Evolutionary conservation across 2,113 vertebrate species (phyloP), one percentile per base, ranked within the genome.

Genomic region (Larimichthys polyactis): DNA sequence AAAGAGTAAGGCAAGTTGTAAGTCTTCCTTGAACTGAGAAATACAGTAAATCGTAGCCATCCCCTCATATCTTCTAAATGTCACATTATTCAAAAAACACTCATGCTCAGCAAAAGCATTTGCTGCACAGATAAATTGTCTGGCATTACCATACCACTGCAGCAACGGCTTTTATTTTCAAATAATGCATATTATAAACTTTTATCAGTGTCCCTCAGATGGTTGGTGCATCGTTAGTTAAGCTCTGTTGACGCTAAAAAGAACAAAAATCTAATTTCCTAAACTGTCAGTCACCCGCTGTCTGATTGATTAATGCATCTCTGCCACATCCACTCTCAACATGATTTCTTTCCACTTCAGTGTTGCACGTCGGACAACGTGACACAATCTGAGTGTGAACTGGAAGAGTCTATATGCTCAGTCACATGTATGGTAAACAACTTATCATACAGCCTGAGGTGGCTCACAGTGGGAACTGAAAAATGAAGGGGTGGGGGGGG

Each of bases 371-470:
- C 19, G 15, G 20, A 24, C 16, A 19, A 43, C 58, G 58, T 75
- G 83, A 54, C 60, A 29, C 51, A 20, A 14, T 63, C 29, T 63
- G 72, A 36, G 17, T 57, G 57, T 24, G 15, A 51, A 20, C 46
- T 44, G 17, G 67, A 11, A 46, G 74, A 36, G 60, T 71, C 67
- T 36, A 57, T 4, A 19, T 3, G 16, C 59, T 85, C 62, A 14
- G 57, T 70, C 59, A 82, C 55, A 52, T 75, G 57, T 60, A 52
- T 58, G 62, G 49, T 82, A 71, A 89, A 81, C 75, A 79, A 29
- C 68, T 48, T 20, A 40, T 63, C 64, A 60, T 43, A 19, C 55
- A 69, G 82, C 75, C 74, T 43, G 63, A 78, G 81, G 79, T 19
- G 65, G 32, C 64, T 77, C 60, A 20, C 57, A 74, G 78, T 22